These are phyloP conservation scores for Megaustenia siamemsis DNA, from an alignment of 2,888 invertebrate genomes.

Conservation along the genomic window DNA sequence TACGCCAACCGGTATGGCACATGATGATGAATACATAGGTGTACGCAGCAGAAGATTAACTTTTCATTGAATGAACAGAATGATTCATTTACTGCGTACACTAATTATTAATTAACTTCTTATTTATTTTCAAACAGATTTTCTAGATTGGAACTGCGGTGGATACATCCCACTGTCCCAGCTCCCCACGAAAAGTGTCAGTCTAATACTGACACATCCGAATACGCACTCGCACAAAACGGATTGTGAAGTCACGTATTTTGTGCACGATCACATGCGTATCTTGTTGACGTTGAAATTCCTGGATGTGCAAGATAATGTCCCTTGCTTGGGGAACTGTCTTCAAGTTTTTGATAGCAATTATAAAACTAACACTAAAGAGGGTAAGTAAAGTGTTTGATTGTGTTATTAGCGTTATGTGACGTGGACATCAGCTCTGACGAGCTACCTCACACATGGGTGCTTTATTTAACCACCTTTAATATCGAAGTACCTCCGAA, in stretches of 20 bases:
- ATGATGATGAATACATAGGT: too few species aligned
- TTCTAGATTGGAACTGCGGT: conserved; percentile 17
- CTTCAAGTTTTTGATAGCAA: conserved; percentile 10
- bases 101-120: too few species aligned
- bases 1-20: too few species aligned
- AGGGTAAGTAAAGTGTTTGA: neutral
- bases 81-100: too few species aligned
- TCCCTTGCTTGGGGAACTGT: neutral
- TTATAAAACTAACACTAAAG: neutral
- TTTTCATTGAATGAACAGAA: too few species aligned
- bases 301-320: neutral
- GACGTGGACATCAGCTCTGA: too few species aligned
- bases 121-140: conserved; percentile 10
- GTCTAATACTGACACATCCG: neutral
- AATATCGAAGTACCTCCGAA: too few species aligned
- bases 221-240: neutral
- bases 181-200: neutral
- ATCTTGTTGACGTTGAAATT: neutral
- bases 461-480: too few species aligned
- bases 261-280: neutral
- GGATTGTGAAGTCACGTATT: conserved; percentile 23
- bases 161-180: neutral
- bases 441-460: too few species aligned
- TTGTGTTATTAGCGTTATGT: too few species aligned
- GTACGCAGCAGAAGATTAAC: too few species aligned